Base-by-base conservation (phyloP, 2,113 vertebrate species). In the Butastur rufipennis region DNA sequence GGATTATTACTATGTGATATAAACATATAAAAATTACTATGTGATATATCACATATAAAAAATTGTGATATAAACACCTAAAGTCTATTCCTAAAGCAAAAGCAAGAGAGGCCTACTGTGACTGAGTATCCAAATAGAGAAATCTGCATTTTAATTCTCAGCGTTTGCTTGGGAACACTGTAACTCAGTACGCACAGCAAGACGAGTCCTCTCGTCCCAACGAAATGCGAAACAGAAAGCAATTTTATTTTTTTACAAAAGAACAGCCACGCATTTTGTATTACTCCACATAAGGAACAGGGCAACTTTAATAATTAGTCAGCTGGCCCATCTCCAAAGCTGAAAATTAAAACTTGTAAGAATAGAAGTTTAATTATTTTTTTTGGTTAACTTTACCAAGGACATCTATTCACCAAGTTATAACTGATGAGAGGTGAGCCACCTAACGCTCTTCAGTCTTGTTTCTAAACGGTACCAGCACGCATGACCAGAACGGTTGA, bases 171-270 rank as follows among this genome's bases (percentile, higher is more conserved):
- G 4, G 22, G 21, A 89, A 40, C 16, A 29, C 23, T 3, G 7
- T 2, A 70, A 75, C 27, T 67, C 22, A 9, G 56, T 20, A 82
- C 0, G 0, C 1, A 17, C 15, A 56, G 62, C 1, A 4, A 85
- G 9, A 47, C 0, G 2, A 75, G 81, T 9, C 27, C 20, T 43
- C 13, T 17, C 3, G 1, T 29, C 12, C 25, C 47, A 70, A 12
- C 0, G 0, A 86, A 88, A 86, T 0, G 7, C 13, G 31, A 56
- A 34, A 13, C 0, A 52, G 23, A 55, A 52, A 70, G 31, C 4
- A 56, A 17, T 29, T 78, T 50, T 25, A 9, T 36, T 55, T 67
- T 48, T 16, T 45, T 13, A 53, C 38, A 68, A 55, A 82, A 48
- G 10, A 91, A 58, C 6, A 31, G 8, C 16, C 43, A 56, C 31